Evolutionary conservation across 2,113 vertebrate species (phyloP), one percentile per base, ranked within the genome.

Genomic region (Charadrius vociferus): DNA sequence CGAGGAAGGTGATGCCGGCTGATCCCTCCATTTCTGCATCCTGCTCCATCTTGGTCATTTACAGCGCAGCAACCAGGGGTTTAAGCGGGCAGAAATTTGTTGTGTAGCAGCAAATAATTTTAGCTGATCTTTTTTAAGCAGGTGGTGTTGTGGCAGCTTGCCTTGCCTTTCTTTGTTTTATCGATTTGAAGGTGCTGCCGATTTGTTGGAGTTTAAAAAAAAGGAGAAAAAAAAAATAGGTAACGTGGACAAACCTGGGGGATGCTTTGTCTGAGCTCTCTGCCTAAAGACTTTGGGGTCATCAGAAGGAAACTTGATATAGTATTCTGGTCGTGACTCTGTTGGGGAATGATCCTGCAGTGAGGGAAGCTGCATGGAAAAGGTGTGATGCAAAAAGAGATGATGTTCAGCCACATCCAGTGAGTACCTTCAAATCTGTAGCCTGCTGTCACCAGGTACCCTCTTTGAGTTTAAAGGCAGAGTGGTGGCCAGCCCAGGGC

Each of bases 41-140:
- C 32, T 80, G 32, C 58, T 94, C 39, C 32, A 10, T n/a, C 81
- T 82, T 24, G 27, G 81, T 77, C 65, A 81, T n/a, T 47, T 41
- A 20, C n/a, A 66, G 52, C 0, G 3, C 77, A 79, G 86, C 39
- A 86, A 29, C 37, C 47, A 56, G 43, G 30, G 30, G 18, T n/a
- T 49, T 75, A 79, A 80, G 39, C 39, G 71, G 41, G 65, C 34
- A 80, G 91, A 77, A 95, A 90, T 89, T 29, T 53, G 8, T 91
- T 61, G n/a, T 45, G 73, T 47, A 75, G 53, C 77, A 92, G 83
- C 56, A 90, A 96, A 93, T 68, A 84, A 61, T 89, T 82, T 86
- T 65, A 71, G 65, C 52, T 87, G 71, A 79, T 82, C 45, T 79
- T 91, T 95, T 67, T 52, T 1, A 56, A 90, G 58, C 81, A 89